Conservation (phyloP, 2,888 invertebrate species). For the Conistra vaccinii region DNA sequence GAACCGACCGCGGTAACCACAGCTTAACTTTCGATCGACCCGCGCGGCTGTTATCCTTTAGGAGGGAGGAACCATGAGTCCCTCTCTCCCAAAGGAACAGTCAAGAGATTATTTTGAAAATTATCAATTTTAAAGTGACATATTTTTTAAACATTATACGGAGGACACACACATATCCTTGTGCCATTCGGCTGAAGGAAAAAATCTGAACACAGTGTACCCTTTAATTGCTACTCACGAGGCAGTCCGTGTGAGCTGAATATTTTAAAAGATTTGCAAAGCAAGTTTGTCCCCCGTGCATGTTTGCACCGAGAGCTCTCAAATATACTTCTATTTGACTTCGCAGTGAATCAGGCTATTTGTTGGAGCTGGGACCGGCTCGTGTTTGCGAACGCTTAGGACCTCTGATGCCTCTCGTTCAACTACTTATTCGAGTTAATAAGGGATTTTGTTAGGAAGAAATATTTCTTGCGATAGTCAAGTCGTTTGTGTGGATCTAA, state of each 20-base stretch:
- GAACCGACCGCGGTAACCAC: too few relatives aligned
- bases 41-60: too few relatives aligned
- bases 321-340: constrained; percentile 67
- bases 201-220: constrained; percentile 1
- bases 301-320: constrained; percentile 58
- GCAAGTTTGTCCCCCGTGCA: constrained; percentile 64
- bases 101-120: neutral
- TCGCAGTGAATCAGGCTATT: constrained; percentile 67
- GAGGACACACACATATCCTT: too few relatives aligned
- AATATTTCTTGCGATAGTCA: constrained; percentile 17
- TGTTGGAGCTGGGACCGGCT: constrained; percentile 48
- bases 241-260: constrained; percentile 55
- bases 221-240: constrained; percentile 23
- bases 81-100: too few relatives aligned
- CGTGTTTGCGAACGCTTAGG: constrained; percentile 61
- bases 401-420: constrained; percentile 36
- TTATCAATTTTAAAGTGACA: neutral
- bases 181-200: neutral
- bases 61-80: too few relatives aligned
- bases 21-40: too few relatives aligned
- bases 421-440: constrained; percentile 43
- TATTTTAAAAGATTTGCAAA: constrained; percentile 68
- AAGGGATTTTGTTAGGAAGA: constrained; percentile 29
- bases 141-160: neutral
- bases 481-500: neutral